Evolutionary conservation across 2,797 vertebrate species (phyloP), one percentile per base, ranked within the genome.

Genomic region (Chromobotia macracanthus): DNA sequence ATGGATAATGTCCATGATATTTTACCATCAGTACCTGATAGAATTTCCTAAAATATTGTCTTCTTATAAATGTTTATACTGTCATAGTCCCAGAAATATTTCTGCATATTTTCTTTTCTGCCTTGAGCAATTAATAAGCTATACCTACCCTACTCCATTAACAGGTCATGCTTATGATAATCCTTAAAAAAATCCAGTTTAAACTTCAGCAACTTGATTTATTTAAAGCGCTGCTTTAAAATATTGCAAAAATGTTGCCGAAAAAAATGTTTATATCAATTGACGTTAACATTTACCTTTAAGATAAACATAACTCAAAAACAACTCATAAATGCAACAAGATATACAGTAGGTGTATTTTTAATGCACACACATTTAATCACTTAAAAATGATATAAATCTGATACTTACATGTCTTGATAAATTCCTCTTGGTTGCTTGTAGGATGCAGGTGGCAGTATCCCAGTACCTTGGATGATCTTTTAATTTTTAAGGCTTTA

Each of bases 401-500:
- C 10, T 9, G 23, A 50, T 35, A 66, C 70, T 75, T 38, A 69
- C 78, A 25, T 68, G 44, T 44, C 10, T 41, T 0, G 38, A 19
- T 3, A 68, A 50, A n/a, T 31, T 46, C 21, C 64, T 60, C 35
- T 60, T 76, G 51, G 41, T 21, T 77, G 4, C 21, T 60, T 60
- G 56, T 25, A 25, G 56, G 13, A 41, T 75, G 56, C 16, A 25
- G 13, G 46, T 79, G 51, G 12, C 51, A 56, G 75, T 48, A 46
- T 68, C 51, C 64, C 46, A 69, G 23, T 38, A 50, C 41, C 28
- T 77, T 31, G 21, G 16, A 44, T 70, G 66, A 82, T 35, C 71
- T 69, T 74, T n/a, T 73, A 10, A 69, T 64, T 70, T 69, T 41
- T 25, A 31, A 53, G 53, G 6, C 31, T 75, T 68, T 56, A 70